Evolutionary conservation across 2,888 invertebrate species (phyloP), one percentile per base, ranked within the genome.

Genomic region (Linnaemya tessellans): DNA sequence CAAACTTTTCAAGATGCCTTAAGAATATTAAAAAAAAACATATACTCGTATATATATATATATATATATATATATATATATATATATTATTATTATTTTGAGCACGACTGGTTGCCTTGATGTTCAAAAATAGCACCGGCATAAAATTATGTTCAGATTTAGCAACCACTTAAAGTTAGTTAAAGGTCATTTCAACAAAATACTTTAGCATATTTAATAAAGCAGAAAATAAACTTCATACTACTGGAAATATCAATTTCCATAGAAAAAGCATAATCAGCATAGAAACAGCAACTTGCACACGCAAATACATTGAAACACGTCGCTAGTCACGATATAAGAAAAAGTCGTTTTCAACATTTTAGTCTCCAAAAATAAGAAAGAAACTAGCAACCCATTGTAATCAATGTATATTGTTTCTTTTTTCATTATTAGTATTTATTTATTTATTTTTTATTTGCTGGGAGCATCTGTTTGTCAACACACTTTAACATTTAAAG

Each of bases 401-500:
- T 41, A 78, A 68, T 58, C 58, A 25, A n/a, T 38, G 46, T 1
- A 49, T 49, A 20, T 18, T 58, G 11, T 46, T 3, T 43, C 8
- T 56, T 68, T 46, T 68, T 30, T 38, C 41, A n/a, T 43, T 20
- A 18, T 41, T 41, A 18, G 13, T 46, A 46, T 54, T 58, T 58
- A 30, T 56, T 9, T 9, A 2, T 60, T 35, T 56, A 25, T 71
- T 18, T 56, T 51, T 67, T 1, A 51, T 74, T 54, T 30, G 71
- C 71, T 71, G 73, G 79, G 43, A 79, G 71, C 79, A 85, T 84
- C 81, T 82, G 78, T 82, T 82, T 80, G 70, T 70, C 68, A 80
- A 82, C 65, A 85, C 74, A 80, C 82, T 85, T 85, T 85, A 85
- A 85, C 85, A 85, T 85, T 85, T 85, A 79, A 82, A 65, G 15